These are phyloP conservation scores for Gari tellinella DNA, from an alignment of 2,888 invertebrate species.

Conservation along the genomic window DNA sequence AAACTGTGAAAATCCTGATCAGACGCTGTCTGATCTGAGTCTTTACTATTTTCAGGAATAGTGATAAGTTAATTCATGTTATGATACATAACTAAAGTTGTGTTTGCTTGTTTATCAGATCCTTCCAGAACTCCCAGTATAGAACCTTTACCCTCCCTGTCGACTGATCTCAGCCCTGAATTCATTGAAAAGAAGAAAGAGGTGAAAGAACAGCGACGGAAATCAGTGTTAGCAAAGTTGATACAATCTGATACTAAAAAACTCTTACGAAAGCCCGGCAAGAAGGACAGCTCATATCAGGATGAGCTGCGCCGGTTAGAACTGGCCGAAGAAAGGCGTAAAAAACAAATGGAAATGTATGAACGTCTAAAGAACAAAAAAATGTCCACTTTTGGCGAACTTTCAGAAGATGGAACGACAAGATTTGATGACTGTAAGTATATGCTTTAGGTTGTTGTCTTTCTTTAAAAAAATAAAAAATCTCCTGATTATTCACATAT, in stretches of 20 bases:
- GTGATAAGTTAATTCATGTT: no score
- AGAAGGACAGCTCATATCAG: slow-evolving; percentile 65
- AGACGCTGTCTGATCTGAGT: no score
- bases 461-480: no score
- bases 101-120: no score
- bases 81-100: no score
- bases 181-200: slow-evolving; percentile 42
- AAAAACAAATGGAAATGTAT: slow-evolving; percentile 69
- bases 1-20: no score
- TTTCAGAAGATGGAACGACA: slow-evolving; percentile 53
- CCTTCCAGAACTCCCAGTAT: not conserved
- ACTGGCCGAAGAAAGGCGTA: slow-evolving; percentile 70
- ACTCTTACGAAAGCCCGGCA: slow-evolving; percentile 42
- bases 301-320: slow-evolving; percentile 67
- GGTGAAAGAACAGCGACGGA: slow-evolving; percentile 38
- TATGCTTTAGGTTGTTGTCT: no score
- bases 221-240: slow-evolving; percentile 34
- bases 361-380: slow-evolving; percentile 62
- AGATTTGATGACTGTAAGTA: slow-evolving; percentile 74
- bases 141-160: slow-evolving; percentile 29
- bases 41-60: no score
- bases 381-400: slow-evolving; percentile 33
- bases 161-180: slow-evolving; percentile 50
- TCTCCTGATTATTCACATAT: no score
- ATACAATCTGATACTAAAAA: slow-evolving; percentile 25